These are phyloP conservation scores for Eupithecia centaureata DNA, from an alignment of 2,888 invertebrate genomes.

Conservation along the genomic window DNA sequence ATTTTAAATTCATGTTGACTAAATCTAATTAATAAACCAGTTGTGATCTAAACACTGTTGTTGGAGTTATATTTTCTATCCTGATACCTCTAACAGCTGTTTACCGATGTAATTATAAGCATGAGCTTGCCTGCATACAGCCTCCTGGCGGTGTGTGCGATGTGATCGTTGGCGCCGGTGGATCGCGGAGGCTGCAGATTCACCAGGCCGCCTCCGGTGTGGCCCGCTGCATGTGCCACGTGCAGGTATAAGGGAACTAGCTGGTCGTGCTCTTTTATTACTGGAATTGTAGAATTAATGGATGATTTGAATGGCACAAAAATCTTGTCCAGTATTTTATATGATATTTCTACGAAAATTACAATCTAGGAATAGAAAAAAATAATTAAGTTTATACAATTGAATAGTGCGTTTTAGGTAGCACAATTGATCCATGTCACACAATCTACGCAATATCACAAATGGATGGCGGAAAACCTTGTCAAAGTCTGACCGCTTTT, in stretches of 20 bases:
- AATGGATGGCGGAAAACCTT: neutral
- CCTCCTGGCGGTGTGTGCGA: constrained; percentile 86
- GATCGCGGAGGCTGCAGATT: constrained; percentile 87
- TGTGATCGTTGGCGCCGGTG: constrained; percentile 86
- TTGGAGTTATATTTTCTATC: no score
- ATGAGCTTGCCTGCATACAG: constrained; percentile 86
- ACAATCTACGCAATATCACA: no score
- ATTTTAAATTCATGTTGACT: no score
- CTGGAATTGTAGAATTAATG: constrained; percentile 47
- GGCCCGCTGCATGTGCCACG: constrained; percentile 90
- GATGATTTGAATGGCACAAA: neutral
- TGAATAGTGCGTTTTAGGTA: no score
- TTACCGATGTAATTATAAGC: neutral
- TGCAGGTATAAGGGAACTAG: constrained; percentile 89
- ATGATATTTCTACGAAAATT: neutral
- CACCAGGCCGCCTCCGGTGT: constrained; percentile 87
- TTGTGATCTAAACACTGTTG: no score
- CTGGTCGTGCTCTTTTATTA: constrained; percentile 83
- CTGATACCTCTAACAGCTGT: no score
- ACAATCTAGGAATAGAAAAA: no score
- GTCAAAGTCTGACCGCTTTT: neutral
- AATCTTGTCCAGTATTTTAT: neutral
- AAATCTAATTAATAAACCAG: no score
- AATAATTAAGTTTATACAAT: no score
- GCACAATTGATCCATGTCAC: no score